These are phyloP conservation scores for Idris sp. DNA, from an alignment of 1,140 invertebrate species.

Conservation along the genomic window DNA sequence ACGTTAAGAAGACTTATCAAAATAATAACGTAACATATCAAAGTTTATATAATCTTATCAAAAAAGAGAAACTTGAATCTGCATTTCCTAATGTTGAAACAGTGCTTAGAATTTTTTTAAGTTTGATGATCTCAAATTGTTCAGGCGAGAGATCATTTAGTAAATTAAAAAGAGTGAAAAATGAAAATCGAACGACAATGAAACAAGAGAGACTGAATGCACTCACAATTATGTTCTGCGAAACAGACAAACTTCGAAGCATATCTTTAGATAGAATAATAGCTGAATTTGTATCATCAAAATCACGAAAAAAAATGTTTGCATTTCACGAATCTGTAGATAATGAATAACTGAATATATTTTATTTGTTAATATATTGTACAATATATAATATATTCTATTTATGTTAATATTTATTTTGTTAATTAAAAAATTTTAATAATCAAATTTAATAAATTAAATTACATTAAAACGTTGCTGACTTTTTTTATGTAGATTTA, in stretches of 20 bases:
- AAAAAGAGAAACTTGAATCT: neutral
- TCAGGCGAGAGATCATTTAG: conserved; percentile 3
- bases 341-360: no score
- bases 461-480: no score
- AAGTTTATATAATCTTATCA: conserved; percentile 2
- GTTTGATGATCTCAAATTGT: conserved; percentile 5
- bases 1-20: neutral
- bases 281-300: neutral
- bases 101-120: neutral
- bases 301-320: no score
- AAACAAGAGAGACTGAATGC: neutral
- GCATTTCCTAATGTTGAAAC: conserved; percentile 5
- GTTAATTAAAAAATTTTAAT: no score
- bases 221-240: neutral
- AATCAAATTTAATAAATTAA: no score
- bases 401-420: no score
- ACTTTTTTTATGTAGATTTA: no score
- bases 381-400: no score
- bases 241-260: neutral
- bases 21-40: neutral
- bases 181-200: neutral
- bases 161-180: neutral
- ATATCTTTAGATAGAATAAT: neutral
- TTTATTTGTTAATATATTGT: no score
- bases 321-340: no score